These are phyloP conservation scores for Cyphomyrus plagiostoma DNA, from an alignment of 2,113 vertebrate species.

Conservation along the genomic window DNA sequence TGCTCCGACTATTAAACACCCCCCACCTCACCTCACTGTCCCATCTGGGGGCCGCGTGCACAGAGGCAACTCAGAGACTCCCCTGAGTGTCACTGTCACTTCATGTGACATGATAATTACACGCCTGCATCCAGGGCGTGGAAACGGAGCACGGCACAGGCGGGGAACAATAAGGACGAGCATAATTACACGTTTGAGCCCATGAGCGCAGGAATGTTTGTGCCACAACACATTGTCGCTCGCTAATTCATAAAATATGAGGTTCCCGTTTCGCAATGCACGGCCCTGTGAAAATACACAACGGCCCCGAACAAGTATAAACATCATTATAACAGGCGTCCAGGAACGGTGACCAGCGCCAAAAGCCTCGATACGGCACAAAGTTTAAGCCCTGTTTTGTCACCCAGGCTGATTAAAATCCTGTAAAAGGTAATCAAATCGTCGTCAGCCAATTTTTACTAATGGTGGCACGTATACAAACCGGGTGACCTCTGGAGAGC, in stretches of 20 bases:
- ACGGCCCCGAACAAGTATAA: neutral
- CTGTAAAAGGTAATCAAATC: slow-evolving; percentile 11
- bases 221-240: neutral
- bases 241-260: slow-evolving; percentile 7
- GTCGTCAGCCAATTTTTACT: slow-evolving; percentile 41
- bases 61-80: neutral
- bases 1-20: neutral
- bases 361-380: neutral
- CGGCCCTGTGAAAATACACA: neutral
- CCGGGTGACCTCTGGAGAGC: slow-evolving; percentile 36
- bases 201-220: neutral
- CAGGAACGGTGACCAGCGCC: neutral
- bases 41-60: neutral
- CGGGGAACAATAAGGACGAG: neutral
- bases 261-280: neutral
- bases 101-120: neutral
- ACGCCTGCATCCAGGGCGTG: neutral
- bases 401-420: slow-evolving; percentile 7
- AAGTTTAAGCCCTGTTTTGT: slow-evolving; percentile 3
- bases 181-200: neutral
- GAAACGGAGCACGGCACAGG: neutral
- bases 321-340: neutral
- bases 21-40: neutral
- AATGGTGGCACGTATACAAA: slow-evolving; percentile 51
- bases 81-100: neutral